phyloP scores from a whole-genome alignment of 2,888 invertebrate genomes.

The Nomada goodeniana region DNA sequence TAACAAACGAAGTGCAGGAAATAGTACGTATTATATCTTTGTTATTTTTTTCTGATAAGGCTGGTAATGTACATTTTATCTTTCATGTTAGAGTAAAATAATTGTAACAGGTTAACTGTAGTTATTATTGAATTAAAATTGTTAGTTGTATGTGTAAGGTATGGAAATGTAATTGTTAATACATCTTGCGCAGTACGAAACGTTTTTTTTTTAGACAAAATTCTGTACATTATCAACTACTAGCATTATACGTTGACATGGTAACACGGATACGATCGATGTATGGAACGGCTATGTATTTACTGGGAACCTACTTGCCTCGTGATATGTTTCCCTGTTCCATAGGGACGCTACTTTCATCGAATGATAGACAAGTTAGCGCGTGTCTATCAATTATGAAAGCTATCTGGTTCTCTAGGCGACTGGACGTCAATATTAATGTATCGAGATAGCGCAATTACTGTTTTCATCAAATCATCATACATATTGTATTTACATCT shows the following conservation, averaged over 20 bases:
- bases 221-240: too few relatives aligned
- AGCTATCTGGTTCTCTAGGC: constrained; percentile 5
- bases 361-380: constrained; percentile 73
- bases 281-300: constrained; percentile 1
- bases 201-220: too few relatives aligned
- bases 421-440: not conserved
- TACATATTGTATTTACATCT: not conserved
- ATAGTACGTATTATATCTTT: not conserved
- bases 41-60: not conserved
- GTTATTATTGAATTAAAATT: not conserved
- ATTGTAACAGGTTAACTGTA: too few relatives aligned
- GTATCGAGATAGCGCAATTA: not conserved
- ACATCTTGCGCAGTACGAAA: too few relatives aligned
- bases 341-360: constrained; percentile 70
- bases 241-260: too few relatives aligned
- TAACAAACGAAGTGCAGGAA: constrained; percentile 8
- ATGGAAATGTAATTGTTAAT: not conserved
- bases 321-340: constrained; percentile 60
- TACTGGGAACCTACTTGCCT: constrained; percentile 54
- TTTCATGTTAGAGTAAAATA: not conserved
- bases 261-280: not conserved
- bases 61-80: not conserved
- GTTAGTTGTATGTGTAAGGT: not conserved
- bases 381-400: constrained; percentile 45
- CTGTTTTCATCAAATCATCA: not conserved